phyloP scores from a whole-genome alignment of 2,113 vertebrate genomes.

The Ovis aries region ARS-UI_Ramb_v3.0 NC_056061.1:67538501-67539000 shows the following conservation, averaged over 20 bases:
- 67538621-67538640: constrained; percentile 90
- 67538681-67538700: constrained; percentile 99
- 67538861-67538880: constrained; percentile 75
- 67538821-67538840: constrained; percentile 80
- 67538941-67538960: constrained; percentile 53
- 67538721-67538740: constrained; percentile 93
- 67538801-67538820: constrained; percentile 78
- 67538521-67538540: constrained; percentile 87
- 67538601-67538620: constrained; percentile 93
- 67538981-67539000: constrained; percentile 23
- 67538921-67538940: constrained; percentile 45
- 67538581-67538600: constrained; percentile 81
- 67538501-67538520: constrained; percentile 84
- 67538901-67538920: constrained; percentile 66
- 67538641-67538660: constrained; percentile 98
- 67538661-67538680: constrained; percentile 99
- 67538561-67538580: constrained; percentile 87
- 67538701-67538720: constrained; percentile 99
- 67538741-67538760: constrained; percentile 94
- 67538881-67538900: constrained; percentile 76
- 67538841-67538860: constrained; percentile 82
- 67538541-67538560: constrained; percentile 87
- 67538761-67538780: constrained; percentile 89
- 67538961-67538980: constrained; percentile 27
- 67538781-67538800: constrained; percentile 75